Conservation (phyloP, 1,140 invertebrate species). For the Oedothorax gibbosus region DNA sequence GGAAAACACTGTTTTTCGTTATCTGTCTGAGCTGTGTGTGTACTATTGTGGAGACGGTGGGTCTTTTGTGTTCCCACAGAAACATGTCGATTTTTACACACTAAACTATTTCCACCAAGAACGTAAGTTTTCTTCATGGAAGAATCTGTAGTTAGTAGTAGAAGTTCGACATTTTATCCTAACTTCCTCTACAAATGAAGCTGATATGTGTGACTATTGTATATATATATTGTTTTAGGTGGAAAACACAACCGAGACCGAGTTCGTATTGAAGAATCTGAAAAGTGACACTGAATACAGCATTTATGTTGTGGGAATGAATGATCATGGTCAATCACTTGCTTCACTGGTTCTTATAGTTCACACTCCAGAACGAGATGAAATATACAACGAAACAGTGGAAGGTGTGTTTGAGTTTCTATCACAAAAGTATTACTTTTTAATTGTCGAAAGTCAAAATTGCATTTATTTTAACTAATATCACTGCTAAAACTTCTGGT, state of each 20-base stretch:
- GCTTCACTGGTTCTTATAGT: conserved; percentile 82
- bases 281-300: conserved; percentile 78
- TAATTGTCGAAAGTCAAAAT: no score
- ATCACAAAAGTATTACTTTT: neutral
- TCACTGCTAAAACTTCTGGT: neutral
- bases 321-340: conserved; percentile 79
- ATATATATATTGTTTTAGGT: conserved; percentile 70
- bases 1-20: no score
- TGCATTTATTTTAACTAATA: neutral
- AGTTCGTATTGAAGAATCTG: conserved; percentile 74
- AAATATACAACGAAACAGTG: conserved; percentile 53
- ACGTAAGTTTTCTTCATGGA: no score
- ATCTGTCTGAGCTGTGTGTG: no score
- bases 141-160: no score
- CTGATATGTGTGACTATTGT: no score
- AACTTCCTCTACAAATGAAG: no score
- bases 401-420: conserved; percentile 25
- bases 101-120: no score
- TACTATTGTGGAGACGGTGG: no score
- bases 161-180: no score
- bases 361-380: conserved; percentile 72
- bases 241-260: conserved; percentile 76
- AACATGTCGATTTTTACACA: no score
- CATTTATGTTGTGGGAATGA: conserved; percentile 80
- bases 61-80: no score